These are phyloP conservation scores for Centruroides vittatus DNA, from an alignment of 1,140 invertebrate species.

Conservation along the genomic window DNA sequence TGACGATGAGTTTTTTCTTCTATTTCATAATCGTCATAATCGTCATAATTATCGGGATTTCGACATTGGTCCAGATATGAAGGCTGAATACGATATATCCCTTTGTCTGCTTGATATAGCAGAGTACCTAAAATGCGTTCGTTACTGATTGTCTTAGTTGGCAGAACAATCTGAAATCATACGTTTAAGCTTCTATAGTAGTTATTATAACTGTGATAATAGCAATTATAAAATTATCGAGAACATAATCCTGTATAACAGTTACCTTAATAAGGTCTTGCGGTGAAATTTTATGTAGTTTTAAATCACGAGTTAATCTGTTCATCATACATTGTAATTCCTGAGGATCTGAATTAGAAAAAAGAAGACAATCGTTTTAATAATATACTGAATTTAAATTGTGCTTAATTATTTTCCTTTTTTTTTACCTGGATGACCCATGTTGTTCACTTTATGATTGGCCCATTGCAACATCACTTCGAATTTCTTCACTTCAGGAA, in stretches of 20 bases:
- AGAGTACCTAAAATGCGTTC: slow-evolving; percentile 81
- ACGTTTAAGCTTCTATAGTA: neutral
- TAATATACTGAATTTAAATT: neutral
- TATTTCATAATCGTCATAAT: neutral
- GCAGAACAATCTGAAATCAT: slow-evolving; percentile 58
- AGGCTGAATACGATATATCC: slow-evolving; percentile 81
- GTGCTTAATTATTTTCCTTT: slow-evolving; percentile 42
- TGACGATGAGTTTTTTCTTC: no score
- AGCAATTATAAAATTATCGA: neutral
- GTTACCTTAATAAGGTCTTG: slow-evolving; percentile 75
- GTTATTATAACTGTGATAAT: neutral
- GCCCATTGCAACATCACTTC: slow-evolving; percentile 86
- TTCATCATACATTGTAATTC: slow-evolving; percentile 14
- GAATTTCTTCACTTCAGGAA: slow-evolving; percentile 81
- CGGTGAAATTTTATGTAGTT: slow-evolving; percentile 77
- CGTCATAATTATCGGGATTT: neutral
- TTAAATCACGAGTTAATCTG: slow-evolving; percentile 71
- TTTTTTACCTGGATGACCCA: slow-evolving; percentile 5
- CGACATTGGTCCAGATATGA: slow-evolving; percentile 68
- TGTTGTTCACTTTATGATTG: slow-evolving; percentile 49
- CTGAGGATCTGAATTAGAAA: slow-evolving; percentile 5
- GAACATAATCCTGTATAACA: neutral
- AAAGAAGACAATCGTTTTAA: neutral
- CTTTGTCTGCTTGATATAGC: slow-evolving; percentile 82
- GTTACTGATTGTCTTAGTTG: slow-evolving; percentile 84